phyloP scores from a whole-genome alignment of 1,140 invertebrate genomes.

The Pentalonia nigronervosa region DNA sequence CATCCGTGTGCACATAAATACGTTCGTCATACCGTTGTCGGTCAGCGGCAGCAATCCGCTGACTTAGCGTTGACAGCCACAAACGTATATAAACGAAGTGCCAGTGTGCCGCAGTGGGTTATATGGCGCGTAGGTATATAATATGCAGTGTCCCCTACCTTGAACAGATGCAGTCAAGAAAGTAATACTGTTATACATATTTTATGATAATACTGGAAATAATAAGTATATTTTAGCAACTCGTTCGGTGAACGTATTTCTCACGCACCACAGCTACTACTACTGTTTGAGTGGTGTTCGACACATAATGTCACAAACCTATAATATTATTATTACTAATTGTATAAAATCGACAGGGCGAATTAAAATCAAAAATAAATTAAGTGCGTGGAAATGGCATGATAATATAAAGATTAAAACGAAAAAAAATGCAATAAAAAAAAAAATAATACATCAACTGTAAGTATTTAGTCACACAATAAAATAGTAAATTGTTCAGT shows the following conservation, averaged over 20 bases:
- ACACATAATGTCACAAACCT: neutral
- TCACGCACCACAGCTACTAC: neutral
- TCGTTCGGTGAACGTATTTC: neutral
- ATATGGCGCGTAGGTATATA: neutral
- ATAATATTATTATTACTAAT: neutral
- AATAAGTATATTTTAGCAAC: neutral
- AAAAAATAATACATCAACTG: no score
- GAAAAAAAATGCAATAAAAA: neutral
- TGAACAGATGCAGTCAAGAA: neutral
- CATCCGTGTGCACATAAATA: slow-evolving; percentile 16
- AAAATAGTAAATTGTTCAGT: no score
- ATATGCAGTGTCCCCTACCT: slow-evolving; percentile 17
- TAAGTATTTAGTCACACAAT: no score
- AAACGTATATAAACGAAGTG: neutral
- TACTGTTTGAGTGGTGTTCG: neutral
- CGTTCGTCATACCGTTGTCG: neutral
- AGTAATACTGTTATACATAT: neutral
- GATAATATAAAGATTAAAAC: neutral
- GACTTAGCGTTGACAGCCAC: slow-evolving; percentile 9
- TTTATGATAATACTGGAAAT: neutral
- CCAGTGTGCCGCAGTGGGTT: neutral
- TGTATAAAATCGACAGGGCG: neutral
- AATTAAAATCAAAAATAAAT: neutral
- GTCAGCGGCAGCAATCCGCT: neutral
- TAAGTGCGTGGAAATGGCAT: neutral